Evolutionary conservation across 1,140 invertebrate genomes (phyloP), one percentile per base, ranked within the genome.

Genomic region (Penaeus indicus): DNA sequence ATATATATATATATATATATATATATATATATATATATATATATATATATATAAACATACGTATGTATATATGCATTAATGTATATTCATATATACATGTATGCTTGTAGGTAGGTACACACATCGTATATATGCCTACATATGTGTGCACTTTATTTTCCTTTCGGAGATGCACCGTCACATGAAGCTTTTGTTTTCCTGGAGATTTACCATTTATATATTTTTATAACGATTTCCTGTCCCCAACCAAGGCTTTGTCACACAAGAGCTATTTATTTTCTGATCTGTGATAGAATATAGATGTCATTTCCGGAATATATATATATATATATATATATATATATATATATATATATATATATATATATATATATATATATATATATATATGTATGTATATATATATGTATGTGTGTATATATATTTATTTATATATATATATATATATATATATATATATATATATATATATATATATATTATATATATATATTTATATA

Each of bases 361-460:
- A 83, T 63, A 64, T 83, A 83, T 83, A 27, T 32, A 64, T 83
- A 25, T 83, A 32, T 32, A 42, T 83, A 32, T 63, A 21, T 83
- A 42, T 63, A 82, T 63, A 63, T 82, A 18, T 38, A 25, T 75
- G 54, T 78, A 63, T 86, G 25, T 86, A 78, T 79, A 79, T 86
- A 38, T 86, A 62, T 86, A 63, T 79, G 63, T 80, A 80, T 86
- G 62, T 86, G 67, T 86, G 69, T 67, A 32, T 67, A 63, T n/a
- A 63, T 32, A 27, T 7, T 22, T 63, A 63, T 82, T 38, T 62
- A 63, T 63, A 63, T 32, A n/a, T n/a, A n/a, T n/a, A n/a, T n/a
- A n/a, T n/a, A n/a, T n/a, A n/a, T n/a, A n/a, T n/a, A n/a, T n/a
- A n/a, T n/a, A 63, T 86, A 79, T 79, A 62, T 79, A 42, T 63